Evolutionary conservation across 1,140 invertebrate species (phyloP).

Genomic region (Leptinotarsa defecta): DNA sequence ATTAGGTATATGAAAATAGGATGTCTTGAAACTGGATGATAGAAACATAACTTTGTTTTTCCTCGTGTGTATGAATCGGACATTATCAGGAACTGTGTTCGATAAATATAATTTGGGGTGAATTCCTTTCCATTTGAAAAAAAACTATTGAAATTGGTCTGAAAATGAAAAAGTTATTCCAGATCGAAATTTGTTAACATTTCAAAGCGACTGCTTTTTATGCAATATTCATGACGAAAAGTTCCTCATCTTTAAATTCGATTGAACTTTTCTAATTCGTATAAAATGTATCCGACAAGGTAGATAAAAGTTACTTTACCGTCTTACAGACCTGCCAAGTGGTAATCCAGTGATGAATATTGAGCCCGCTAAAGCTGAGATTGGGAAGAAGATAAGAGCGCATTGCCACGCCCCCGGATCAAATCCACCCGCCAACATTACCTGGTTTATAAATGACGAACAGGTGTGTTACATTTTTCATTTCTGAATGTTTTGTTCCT

Average conservation of each 20-base stretch:
- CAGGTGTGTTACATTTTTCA: conserved; percentile 55
- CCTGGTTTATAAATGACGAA: conserved; percentile 69
- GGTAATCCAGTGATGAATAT: conserved; percentile 48
- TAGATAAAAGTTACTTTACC: neutral
- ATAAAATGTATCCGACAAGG: neutral
- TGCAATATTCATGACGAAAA: too few relatives aligned
- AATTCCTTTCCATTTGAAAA: too few relatives aligned
- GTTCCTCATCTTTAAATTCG: neutral
- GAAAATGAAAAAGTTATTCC: too few relatives aligned
- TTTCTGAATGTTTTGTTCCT: neutral
- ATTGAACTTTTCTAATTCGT: neutral
- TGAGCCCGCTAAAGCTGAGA: conserved; percentile 48
- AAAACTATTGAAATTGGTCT: too few relatives aligned
- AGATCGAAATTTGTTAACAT: too few relatives aligned
- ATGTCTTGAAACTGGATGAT: too few relatives aligned
- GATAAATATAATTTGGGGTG: too few relatives aligned
- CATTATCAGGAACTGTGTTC: too few relatives aligned
- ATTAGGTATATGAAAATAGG: too few relatives aligned
- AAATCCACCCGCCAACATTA: conserved; percentile 65
- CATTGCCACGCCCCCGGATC: conserved; percentile 63
- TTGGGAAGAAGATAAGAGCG: conserved; percentile 56
- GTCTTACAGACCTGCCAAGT: conserved; percentile 46
- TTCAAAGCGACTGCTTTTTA: too few relatives aligned
- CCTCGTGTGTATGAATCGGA: too few relatives aligned
- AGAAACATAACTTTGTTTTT: too few relatives aligned